A percentile compares a stretch with the other conserved stretches of the same genome.
phyloP scores from a whole-genome alignment of 2,113 vertebrate genomes.

The Forbesichthys agassizii region DNA sequence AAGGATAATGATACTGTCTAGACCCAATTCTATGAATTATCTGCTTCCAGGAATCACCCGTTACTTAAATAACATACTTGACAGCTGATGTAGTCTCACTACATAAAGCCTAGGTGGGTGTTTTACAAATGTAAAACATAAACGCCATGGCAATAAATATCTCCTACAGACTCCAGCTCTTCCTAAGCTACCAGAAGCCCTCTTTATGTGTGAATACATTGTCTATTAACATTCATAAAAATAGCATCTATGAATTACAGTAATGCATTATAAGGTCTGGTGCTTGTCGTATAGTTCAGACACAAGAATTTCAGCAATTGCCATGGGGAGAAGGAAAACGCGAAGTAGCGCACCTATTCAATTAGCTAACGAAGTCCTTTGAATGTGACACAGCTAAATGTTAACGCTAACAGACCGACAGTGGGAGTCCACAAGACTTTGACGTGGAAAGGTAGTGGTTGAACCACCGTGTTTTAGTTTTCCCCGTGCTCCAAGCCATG shows the following conservation, averaged over 20 bases:
- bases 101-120: constrained; percentile 14
- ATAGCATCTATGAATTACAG: constrained; percentile 7
- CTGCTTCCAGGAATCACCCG: constrained; percentile 28
- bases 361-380: constrained; percentile 17
- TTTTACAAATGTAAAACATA: constrained; percentile 13
- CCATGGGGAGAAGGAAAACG: constrained; percentile 31
- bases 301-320: constrained; percentile 25
- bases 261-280: constrained; percentile 11
- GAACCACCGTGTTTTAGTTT: neutral
- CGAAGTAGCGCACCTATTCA: constrained; percentile 16
- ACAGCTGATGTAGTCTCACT: constrained; percentile 19
- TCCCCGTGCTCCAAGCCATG: constrained; percentile 24
- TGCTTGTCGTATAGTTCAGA: constrained; percentile 16
- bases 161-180: constrained; percentile 11
- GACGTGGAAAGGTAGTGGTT: neutral
- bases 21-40: constrained; percentile 28
- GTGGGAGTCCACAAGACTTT: constrained; percentile 39
- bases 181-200: constrained; percentile 21
- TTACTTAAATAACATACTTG: neutral
- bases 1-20: constrained; percentile 24
- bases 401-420: constrained; percentile 30
- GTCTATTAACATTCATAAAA: constrained; percentile 15
- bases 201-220: constrained; percentile 10
- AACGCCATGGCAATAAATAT: constrained; percentile 30
- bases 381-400: constrained; percentile 33